Conservation (phyloP, 2,113 vertebrate genomes). For the Paramormyrops kingsleyae region DNA sequence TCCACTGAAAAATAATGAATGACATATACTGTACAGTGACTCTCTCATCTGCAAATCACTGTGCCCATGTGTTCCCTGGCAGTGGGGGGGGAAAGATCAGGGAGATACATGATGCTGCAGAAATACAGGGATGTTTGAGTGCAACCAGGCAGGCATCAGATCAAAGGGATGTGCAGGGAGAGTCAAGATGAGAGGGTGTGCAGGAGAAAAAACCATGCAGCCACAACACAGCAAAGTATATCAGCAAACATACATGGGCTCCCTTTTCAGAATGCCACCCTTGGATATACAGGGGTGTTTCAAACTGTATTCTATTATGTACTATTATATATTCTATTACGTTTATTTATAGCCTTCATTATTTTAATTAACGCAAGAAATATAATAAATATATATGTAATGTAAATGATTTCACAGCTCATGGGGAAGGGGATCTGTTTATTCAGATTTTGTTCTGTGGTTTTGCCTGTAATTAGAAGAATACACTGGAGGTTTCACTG, state of each 20-base stretch:
- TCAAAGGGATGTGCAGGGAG: conserved; percentile 25
- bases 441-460: background rate
- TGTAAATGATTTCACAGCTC: background rate
- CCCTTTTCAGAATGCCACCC: background rate
- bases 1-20: background rate
- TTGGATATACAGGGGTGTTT: background rate
- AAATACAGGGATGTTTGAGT: background rate
- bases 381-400: background rate
- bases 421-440: background rate
- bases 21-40: background rate
- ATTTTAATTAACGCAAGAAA: background rate
- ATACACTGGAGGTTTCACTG: background rate
- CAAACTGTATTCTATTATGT: background rate
- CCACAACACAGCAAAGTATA: background rate
- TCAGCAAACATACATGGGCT: background rate
- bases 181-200: conserved; percentile 17
- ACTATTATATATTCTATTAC: background rate
- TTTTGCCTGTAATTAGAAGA: background rate
- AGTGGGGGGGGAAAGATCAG: background rate
- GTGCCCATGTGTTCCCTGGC: background rate
- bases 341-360: background rate
- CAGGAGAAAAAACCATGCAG: conserved; percentile 27
- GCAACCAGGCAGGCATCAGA: conserved; percentile 18
- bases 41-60: background rate
- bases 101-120: background rate